Conservation (phyloP, 2,888 invertebrate species). For the Coelopa pilipes region DNA sequence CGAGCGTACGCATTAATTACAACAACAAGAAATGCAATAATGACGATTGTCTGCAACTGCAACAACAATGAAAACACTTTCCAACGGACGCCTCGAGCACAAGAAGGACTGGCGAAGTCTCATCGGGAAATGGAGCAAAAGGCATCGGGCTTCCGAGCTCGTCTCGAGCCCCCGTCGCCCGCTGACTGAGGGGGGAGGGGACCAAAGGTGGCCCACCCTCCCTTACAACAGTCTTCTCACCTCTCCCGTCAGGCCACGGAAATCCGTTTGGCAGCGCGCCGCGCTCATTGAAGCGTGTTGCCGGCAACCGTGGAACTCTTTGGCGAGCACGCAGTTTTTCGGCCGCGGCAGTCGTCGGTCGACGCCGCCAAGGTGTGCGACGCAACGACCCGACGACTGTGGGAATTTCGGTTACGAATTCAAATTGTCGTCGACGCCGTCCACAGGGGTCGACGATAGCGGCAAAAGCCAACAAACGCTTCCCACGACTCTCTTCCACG, state of each 20-base stretch:
- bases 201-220: too few species aligned
- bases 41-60: neutral
- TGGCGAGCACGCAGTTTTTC: slow-evolving; percentile 9
- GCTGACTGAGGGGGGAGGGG: too few species aligned
- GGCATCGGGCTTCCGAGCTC: too few species aligned
- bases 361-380: neutral
- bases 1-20: slow-evolving; percentile 16
- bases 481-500: neutral
- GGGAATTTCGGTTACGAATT: slow-evolving; percentile 32
- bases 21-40: neutral
- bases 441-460: too few species aligned
- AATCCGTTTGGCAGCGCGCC: neutral
- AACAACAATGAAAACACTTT: neutral
- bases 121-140: too few species aligned
- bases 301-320: neutral
- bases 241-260: too few species aligned
- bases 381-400: neutral
- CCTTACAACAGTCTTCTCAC: too few species aligned
- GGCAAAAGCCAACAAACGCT: neutral
- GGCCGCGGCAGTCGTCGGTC: neutral
- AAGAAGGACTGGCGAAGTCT: too few species aligned
- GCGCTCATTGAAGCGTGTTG: slow-evolving; percentile 9
- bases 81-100: too few species aligned
- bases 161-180: neutral
- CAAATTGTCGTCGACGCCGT: neutral